phyloP scores from a whole-genome alignment of 2,888 invertebrate genomes.

The Silvanus unidentatus region DNA sequence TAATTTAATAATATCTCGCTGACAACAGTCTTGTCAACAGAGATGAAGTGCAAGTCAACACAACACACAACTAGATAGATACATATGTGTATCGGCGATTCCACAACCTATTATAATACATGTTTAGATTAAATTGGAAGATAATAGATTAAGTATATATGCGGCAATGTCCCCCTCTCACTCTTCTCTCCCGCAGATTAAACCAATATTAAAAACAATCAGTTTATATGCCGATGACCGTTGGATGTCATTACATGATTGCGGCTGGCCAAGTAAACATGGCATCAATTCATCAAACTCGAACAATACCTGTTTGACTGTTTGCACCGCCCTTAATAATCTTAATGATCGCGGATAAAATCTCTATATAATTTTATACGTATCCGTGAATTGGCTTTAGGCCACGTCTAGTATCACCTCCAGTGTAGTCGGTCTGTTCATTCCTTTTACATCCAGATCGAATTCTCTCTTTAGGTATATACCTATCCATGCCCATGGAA shows the following conservation, averaged over 20 bases:
- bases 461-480: constrained; percentile 2
- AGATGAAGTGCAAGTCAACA: not conserved
- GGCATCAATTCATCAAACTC: constrained; percentile 40
- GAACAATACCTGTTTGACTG: constrained; percentile 43
- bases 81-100: constrained; percentile 3
- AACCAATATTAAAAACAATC: constrained; percentile 24
- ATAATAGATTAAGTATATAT: constrained; percentile 7
- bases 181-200: constrained; percentile 6
- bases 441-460: constrained; percentile 5
- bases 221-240: constrained; percentile 16
- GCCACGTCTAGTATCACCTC: constrained; percentile 42
- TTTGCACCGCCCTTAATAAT: constrained; percentile 46
- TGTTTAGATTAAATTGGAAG: constrained; percentile 20
- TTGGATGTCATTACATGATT: constrained; percentile 31
- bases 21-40: constrained; percentile 3
- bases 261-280: constrained; percentile 41
- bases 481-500: no score
- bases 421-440: constrained; percentile 17
- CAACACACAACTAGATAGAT: no score
- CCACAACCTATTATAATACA: constrained; percentile 19
- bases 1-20: constrained; percentile 2
- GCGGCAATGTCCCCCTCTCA: not conserved
- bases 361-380: constrained; percentile 46
- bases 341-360: constrained; percentile 48
- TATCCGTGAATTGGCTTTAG: constrained; percentile 44